A percentile compares a stretch with the other conserved stretches of the same genome.
phyloP scores from a whole-genome alignment of 2,888 invertebrate species.

The Mylabris sibirica region DNA sequence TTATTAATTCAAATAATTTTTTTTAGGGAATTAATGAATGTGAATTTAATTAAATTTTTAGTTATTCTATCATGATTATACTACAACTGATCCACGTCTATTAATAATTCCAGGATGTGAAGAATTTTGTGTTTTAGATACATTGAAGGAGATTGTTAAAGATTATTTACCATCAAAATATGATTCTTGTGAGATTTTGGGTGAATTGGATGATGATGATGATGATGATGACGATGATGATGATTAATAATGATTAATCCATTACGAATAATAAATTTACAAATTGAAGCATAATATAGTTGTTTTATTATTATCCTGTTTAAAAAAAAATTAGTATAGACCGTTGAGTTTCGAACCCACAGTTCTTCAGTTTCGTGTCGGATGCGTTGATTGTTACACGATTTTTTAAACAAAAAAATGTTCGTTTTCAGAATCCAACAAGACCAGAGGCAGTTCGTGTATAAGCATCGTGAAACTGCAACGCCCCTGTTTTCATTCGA shows the following conservation, averaged over 20 bases:
- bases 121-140: conserved; percentile 22
- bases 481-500: too few species aligned
- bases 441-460: too few species aligned
- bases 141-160: conserved; percentile 15
- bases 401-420: too few species aligned
- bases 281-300: not conserved
- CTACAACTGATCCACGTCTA: conserved; percentile 4
- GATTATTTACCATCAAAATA: conserved; percentile 18
- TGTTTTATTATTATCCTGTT: not conserved
- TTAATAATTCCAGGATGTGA: conserved; percentile 24
- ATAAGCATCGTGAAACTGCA: too few species aligned
- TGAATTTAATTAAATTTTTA: conserved; percentile 7
- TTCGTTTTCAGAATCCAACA: too few species aligned
- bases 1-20: not conserved
- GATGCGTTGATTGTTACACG: too few species aligned
- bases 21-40: not conserved
- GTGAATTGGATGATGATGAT: conserved; percentile 10
- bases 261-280: not conserved
- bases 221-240: not conserved
- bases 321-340: too few species aligned
- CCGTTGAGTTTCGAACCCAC: too few species aligned
- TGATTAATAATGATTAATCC: not conserved
- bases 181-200: conserved; percentile 11
- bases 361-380: too few species aligned
- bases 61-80: conserved; percentile 26